A percentile compares a stretch with the other conserved stretches of the same genome.
phyloP scores from a whole-genome alignment of 2,113 vertebrate genomes.

The Phalacrocorax pelagicus region DNA sequence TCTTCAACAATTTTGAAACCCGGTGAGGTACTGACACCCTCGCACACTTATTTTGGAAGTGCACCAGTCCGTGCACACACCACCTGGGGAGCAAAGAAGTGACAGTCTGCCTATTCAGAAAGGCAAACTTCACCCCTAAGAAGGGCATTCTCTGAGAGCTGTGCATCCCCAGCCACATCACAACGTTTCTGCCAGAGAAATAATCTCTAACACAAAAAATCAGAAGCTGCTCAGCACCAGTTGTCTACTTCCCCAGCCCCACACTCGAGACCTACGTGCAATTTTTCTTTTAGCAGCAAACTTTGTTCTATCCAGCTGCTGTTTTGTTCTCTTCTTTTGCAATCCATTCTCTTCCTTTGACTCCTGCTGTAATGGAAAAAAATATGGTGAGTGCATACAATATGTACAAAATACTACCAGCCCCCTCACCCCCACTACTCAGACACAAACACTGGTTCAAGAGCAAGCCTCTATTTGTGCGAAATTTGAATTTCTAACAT shows the following conservation, averaged over 20 bases:
- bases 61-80: neutral
- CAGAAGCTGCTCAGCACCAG: neutral
- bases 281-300: constrained; percentile 77
- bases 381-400: constrained; percentile 42
- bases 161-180: neutral
- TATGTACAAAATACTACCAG: constrained; percentile 12
- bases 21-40: neutral
- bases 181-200: neutral
- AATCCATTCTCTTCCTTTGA: constrained; percentile 72
- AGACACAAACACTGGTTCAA: constrained; percentile 25
- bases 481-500: constrained; percentile 66
- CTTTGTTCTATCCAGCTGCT: constrained; percentile 70
- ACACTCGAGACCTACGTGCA: constrained; percentile 73
- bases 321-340: constrained; percentile 72
- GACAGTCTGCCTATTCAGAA: neutral
- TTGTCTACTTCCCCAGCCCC: neutral
- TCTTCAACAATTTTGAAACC: neutral
- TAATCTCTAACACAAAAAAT: neutral
- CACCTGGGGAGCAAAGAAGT: neutral
- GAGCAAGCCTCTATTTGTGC: constrained; percentile 30
- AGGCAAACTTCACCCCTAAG: neutral
- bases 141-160: neutral
- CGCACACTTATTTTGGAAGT: neutral
- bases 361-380: constrained; percentile 71
- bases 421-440: neutral